phyloP scores from a whole-genome alignment of 2,113 vertebrate genomes.

The Melanotaenia duboulayi region DNA sequence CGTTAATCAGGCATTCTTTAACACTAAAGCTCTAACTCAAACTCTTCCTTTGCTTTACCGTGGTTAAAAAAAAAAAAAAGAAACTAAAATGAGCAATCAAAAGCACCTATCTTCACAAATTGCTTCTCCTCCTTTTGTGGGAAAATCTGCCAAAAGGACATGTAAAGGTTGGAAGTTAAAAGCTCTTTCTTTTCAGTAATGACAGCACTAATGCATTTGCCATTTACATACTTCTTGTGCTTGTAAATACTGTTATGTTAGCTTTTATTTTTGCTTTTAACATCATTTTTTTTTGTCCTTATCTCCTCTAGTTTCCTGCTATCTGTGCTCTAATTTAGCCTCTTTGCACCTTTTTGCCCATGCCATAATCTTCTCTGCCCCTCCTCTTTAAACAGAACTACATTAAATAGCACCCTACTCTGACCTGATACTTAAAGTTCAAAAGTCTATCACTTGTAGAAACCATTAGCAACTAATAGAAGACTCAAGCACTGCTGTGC shows the following conservation, averaged over 20 bases:
- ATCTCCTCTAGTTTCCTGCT: not conserved
- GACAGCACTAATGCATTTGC: conserved; percentile 64
- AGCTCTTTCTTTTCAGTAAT: conserved; percentile 51
- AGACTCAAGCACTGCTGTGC: conserved; percentile 52
- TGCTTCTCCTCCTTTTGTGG: conserved; percentile 11
- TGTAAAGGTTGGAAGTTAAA: conserved; percentile 59
- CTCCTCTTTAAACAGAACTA: not conserved
- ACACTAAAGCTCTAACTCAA: too few species aligned
- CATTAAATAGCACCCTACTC: conserved; percentile 6
- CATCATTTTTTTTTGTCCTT: not conserved
- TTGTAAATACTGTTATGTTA: conserved; percentile 2
- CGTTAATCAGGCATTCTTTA: not conserved
- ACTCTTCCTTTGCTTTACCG: conserved; percentile 20
- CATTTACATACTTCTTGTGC: conserved; percentile 58
- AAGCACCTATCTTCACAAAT: conserved; percentile 30
- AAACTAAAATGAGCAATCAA: conserved; percentile 29
- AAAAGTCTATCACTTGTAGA: conserved; percentile 55
- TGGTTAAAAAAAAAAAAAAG: not conserved
- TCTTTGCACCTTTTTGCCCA: not conserved
- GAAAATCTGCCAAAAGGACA: conserved; percentile 13
- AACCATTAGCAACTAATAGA: conserved; percentile 71
- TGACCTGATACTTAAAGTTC: conserved; percentile 28
- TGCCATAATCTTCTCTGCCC: not conserved
- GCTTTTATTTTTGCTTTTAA: conserved; percentile 28
- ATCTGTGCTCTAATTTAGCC: conserved; percentile 22